These are phyloP conservation scores for Mionectes macconnelli DNA, from an alignment of 2,113 vertebrate species.

Conservation along the genomic window DNA sequence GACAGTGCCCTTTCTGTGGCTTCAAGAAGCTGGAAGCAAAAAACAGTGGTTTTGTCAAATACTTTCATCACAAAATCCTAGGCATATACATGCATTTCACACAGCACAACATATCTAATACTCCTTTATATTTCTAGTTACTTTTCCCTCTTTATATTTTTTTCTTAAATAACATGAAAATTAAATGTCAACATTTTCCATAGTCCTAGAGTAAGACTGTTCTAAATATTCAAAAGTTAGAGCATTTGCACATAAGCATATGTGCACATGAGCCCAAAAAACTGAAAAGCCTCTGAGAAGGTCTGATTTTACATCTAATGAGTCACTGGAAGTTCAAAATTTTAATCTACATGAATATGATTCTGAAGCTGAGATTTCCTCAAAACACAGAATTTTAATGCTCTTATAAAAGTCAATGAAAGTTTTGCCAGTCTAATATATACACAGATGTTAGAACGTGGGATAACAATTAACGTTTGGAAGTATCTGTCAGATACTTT, in stretches of 20 bases:
- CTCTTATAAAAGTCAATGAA: background rate
- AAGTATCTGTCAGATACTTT: background rate
- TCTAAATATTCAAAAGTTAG: slow-evolving; percentile 8
- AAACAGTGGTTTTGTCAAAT: background rate
- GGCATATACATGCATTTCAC: background rate
- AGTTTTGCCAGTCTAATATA: background rate
- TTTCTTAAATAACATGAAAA: background rate
- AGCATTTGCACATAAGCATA: slow-evolving; percentile 22
- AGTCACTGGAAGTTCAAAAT: background rate
- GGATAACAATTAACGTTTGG: background rate
- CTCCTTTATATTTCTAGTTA: background rate
- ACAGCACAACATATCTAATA: background rate
- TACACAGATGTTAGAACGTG: background rate
- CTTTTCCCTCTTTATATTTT: background rate
- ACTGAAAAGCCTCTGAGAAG: background rate
- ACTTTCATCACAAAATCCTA: background rate
- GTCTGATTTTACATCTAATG: slow-evolving; percentile 2
- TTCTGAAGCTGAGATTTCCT: background rate
- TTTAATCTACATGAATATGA: background rate
- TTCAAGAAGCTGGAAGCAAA: background rate
- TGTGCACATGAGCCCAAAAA: slow-evolving; percentile 17
- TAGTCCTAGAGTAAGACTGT: background rate
- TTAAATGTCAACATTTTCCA: background rate
- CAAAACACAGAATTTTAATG: background rate
- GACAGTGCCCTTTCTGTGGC: background rate